phyloP scores from a whole-genome alignment of 2,797 vertebrate genomes.

The Australoheros facetus region DNA sequence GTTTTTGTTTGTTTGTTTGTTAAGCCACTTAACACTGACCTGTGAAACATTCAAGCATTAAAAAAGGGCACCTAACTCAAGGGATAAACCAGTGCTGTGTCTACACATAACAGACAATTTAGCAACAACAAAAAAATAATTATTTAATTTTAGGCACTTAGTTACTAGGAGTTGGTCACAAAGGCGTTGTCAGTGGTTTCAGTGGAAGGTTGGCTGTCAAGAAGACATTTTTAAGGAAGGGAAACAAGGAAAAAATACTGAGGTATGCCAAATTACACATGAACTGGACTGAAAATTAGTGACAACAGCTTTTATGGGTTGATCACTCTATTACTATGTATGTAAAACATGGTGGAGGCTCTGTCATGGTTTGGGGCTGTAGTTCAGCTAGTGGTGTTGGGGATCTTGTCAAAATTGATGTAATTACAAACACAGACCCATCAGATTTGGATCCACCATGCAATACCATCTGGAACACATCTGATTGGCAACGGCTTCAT shows the following conservation, averaged over 20 bases:
- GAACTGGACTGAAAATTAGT: not conserved
- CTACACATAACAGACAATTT: too few species aligned
- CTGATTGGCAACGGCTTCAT: constrained; percentile 1
- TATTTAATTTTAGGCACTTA: not conserved
- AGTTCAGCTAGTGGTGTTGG: too few species aligned
- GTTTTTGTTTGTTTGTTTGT: not conserved
- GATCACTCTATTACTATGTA: not conserved
- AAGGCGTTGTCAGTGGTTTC: not conserved
- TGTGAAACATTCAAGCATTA: not conserved
- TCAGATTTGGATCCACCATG: constrained; percentile 1
- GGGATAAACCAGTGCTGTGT: not conserved
- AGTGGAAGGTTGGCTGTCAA: too few species aligned
- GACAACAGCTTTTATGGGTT: not conserved
- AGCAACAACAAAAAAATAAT: too few species aligned
- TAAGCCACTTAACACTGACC: too few species aligned
- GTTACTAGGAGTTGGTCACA: not conserved
- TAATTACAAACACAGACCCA: not conserved
- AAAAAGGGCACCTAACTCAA: not conserved
- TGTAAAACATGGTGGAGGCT: not conserved
- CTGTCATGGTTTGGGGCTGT: not conserved
- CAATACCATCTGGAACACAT: not conserved
- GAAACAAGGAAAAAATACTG: too few species aligned
- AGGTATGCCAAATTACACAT: not conserved
- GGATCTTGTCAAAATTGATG: constrained; percentile 8
- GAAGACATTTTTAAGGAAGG: too few species aligned